Conservation (phyloP, 1,140 invertebrate species). For the Monochamus saltuarius region DNA sequence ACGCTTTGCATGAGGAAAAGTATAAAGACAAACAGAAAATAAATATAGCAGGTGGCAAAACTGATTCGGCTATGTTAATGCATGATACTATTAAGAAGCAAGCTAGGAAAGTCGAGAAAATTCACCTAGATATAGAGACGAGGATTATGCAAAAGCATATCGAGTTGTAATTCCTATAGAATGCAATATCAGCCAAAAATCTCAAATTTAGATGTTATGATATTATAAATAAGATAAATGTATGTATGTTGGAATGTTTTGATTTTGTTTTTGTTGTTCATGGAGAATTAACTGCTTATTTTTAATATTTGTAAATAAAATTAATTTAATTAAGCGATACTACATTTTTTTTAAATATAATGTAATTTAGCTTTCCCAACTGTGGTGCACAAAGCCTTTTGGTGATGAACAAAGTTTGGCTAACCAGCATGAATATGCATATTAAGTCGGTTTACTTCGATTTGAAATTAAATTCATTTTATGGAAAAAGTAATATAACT, state of each 20-base stretch:
- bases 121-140: conserved; percentile 78
- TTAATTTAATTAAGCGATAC: not conserved
- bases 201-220: too few species aligned
- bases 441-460: too few species aligned
- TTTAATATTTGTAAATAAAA: conserved; percentile 6
- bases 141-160: conserved; percentile 74
- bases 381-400: too few species aligned
- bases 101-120: conserved; percentile 79
- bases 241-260: not conserved
- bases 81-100: conserved; percentile 80
- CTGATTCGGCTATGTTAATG: conserved; percentile 61
- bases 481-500: too few species aligned
- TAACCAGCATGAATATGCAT: too few species aligned
- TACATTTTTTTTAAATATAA: too few species aligned
- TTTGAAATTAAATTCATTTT: too few species aligned
- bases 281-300: conserved; percentile 4
- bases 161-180: conserved; percentile 60
- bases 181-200: too few species aligned
- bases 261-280: conserved; percentile 16
- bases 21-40: conserved; percentile 62
- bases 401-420: too few species aligned
- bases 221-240: too few species aligned
- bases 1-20: conserved; percentile 64
- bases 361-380: too few species aligned
- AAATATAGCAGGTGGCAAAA: conserved; percentile 61